phyloP scores from a whole-genome alignment of 1,140 invertebrate species.

The Achatina immaculata region DNA sequence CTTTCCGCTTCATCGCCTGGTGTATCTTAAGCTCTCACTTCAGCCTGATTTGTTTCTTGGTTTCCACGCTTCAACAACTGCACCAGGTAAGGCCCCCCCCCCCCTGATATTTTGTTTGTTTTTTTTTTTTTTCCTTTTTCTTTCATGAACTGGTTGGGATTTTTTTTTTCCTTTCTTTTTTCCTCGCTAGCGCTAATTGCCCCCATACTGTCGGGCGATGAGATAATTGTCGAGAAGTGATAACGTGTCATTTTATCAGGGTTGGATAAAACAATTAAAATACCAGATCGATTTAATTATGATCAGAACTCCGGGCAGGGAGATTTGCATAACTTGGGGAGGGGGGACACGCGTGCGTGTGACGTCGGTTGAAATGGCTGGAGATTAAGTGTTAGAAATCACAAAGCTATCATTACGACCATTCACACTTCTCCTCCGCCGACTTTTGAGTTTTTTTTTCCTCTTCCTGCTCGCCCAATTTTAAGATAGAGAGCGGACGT shows the following conservation, averaged over 20 bases:
- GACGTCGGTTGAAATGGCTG: neutral
- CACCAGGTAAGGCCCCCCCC: too few species aligned
- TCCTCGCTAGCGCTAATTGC: neutral
- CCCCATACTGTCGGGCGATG: neutral
- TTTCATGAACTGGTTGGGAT: neutral
- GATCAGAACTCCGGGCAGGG: neutral
- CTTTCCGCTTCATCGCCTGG: too few species aligned
- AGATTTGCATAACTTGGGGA: neutral
- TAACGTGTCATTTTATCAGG: slow-evolving; percentile 5
- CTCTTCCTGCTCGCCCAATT: too few species aligned
- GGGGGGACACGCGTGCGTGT: too few species aligned
- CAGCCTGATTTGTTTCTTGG: too few species aligned
- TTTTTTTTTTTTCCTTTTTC: too few species aligned
- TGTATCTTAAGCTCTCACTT: too few species aligned
- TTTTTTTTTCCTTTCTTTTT: neutral
- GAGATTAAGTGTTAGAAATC: slow-evolving; percentile 22
- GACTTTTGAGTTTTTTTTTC: neutral
- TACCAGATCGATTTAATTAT: neutral
- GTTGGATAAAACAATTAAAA: slow-evolving; percentile 23
- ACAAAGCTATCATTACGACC: slow-evolving; percentile 18
- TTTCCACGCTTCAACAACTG: too few species aligned
- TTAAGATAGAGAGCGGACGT: too few species aligned
- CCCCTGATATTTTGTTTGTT: too few species aligned
- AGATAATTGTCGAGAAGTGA: slow-evolving; percentile 13
- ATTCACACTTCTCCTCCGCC: slow-evolving; percentile 1